Percentiles rank a stretch among this genome's conserved stretches.
These are phyloP conservation scores for Rattus norvegicus DNA, from an alignment of 2,113 vertebrate genomes.

Conservation along the genomic window DNA sequence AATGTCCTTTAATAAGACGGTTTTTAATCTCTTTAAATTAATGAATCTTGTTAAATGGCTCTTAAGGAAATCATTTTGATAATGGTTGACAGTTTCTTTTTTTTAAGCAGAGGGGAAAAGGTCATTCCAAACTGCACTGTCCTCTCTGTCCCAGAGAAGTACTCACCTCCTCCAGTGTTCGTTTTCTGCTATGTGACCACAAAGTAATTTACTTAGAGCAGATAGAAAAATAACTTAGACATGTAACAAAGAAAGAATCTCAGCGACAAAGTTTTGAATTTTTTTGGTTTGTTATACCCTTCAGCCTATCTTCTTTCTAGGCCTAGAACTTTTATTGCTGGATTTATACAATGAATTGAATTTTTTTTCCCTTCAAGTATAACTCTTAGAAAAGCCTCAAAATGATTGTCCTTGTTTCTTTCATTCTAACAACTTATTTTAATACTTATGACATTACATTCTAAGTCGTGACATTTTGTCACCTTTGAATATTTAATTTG, in stretches of 20 bases:
- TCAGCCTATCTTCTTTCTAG: constrained; percentile 67
- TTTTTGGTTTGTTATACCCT: background rate
- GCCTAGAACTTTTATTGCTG: constrained; percentile 8
- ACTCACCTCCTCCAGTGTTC: constrained; percentile 3
- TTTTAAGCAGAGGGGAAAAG: background rate
- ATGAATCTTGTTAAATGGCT: constrained; percentile 78
- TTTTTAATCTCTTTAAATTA: constrained; percentile 81
- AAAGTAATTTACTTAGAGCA: constrained; percentile 54
- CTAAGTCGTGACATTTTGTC: background rate
- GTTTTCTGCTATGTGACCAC: constrained; percentile 73
- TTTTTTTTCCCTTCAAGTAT: background rate
- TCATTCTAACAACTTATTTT: constrained; percentile 10
- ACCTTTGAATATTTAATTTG: background rate
- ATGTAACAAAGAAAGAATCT: constrained; percentile 51
- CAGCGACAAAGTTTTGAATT: constrained; percentile 51
- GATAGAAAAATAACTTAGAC: constrained; percentile 23
- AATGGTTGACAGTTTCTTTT: constrained; percentile 41
- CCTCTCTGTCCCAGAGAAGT: constrained; percentile 61
- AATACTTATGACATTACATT: background rate
- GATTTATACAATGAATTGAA: background rate
- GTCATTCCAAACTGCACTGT: constrained; percentile 18
- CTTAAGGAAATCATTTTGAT: constrained; percentile 77
- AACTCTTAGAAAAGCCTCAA: background rate
- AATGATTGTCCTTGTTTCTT: background rate
- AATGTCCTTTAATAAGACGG: constrained; percentile 73